Evolutionary conservation across 2,113 vertebrate species (phyloP).

Genomic region (Leucosticte australis): DNA sequence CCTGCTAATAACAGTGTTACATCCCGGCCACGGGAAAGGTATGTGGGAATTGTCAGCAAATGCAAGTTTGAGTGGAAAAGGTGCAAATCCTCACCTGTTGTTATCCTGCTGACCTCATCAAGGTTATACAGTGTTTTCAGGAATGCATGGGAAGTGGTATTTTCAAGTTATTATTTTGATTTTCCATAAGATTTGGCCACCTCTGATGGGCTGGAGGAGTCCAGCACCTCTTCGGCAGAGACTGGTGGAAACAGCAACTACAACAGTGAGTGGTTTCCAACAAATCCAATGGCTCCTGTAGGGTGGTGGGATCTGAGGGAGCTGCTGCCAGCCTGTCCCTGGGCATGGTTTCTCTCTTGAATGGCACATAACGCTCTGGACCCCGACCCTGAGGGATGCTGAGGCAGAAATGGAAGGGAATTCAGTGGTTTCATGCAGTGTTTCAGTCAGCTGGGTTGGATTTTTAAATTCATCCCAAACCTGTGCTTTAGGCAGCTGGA

Average conservation of each 20-base stretch:
- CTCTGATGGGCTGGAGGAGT: constrained; percentile 14
- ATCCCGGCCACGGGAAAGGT: neutral
- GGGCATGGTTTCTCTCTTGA: neutral
- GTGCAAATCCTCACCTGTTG: neutral
- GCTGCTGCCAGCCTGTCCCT: neutral
- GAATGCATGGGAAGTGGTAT: neutral
- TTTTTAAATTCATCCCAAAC: neutral
- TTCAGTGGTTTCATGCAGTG: neutral
- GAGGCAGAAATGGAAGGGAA: neutral
- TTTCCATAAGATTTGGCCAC: neutral
- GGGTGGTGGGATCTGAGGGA: neutral
- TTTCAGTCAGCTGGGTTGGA: neutral
- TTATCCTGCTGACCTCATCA: neutral
- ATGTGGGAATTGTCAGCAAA: neutral
- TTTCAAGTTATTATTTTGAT: neutral
- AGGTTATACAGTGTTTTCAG: neutral
- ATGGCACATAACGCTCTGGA: neutral
- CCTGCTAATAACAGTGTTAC: neutral
- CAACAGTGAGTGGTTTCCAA: constrained; percentile 54
- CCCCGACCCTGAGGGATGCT: neutral
- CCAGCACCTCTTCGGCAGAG: neutral
- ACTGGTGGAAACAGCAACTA: constrained; percentile 7
- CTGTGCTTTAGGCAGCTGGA: constrained; percentile 11
- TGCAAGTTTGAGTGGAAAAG: neutral
- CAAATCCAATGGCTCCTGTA: neutral